Conservation (phyloP, 2,113 vertebrate species). For the Xenotilapia longispinis region DNA sequence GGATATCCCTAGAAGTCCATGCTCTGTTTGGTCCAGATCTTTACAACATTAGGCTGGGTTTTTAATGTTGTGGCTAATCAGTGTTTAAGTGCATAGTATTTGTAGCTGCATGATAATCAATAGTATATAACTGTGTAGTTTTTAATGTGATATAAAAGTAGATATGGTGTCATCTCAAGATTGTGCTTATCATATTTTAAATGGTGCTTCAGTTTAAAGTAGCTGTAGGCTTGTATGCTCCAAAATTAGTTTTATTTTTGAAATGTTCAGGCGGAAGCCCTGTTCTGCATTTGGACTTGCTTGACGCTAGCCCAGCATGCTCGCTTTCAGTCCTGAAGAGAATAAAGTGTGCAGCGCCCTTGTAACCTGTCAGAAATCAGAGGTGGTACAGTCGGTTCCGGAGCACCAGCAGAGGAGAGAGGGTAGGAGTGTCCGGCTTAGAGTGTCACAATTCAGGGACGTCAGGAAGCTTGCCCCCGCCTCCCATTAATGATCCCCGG, state of each 20-base stretch:
- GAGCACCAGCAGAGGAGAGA: background rate
- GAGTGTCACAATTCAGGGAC: background rate
- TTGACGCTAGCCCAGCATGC: background rate
- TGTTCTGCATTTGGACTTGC: fast-evolving
- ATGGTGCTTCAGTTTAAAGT: background rate
- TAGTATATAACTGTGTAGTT: background rate
- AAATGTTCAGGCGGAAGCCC: background rate
- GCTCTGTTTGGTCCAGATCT: background rate
- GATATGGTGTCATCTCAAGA: background rate
- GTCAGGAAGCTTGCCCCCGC: background rate
- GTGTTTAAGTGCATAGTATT: background rate
- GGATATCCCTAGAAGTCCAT: background rate
- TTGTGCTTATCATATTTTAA: background rate
- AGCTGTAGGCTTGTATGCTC: background rate
- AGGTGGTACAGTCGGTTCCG: background rate
- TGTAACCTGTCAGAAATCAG: background rate
- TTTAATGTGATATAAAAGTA: background rate
- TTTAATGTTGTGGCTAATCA: background rate
- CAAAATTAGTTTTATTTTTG: conserved; percentile 16
- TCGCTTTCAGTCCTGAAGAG: background rate
- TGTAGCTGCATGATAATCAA: background rate
- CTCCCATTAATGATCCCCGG: background rate
- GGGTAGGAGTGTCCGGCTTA: background rate
- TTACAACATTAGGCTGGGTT: background rate
- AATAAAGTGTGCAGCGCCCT: conserved; percentile 21